phyloP scores from a whole-genome alignment of 2,113 vertebrate genomes.

The Petromus typicus region DNA sequence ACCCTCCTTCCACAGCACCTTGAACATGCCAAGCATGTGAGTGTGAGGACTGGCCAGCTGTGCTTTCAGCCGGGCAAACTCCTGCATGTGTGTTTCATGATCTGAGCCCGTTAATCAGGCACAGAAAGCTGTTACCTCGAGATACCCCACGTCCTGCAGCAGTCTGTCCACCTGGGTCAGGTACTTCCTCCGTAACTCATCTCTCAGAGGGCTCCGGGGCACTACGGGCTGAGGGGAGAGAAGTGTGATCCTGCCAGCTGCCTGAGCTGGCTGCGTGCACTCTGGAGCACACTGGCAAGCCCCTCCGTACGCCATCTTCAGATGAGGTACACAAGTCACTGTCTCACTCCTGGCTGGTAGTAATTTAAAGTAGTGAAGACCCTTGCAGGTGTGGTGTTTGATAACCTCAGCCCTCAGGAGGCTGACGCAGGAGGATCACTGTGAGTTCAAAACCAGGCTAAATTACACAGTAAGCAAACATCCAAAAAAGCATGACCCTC shows the following conservation, averaged over 20 bases:
- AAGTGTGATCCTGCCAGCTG: neutral
- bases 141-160: neutral
- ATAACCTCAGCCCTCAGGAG: neutral
- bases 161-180: slow-evolving; percentile 57
- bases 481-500: neutral
- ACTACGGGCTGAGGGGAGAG: slow-evolving; percentile 28
- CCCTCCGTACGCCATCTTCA: fast-evolving
- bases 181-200: slow-evolving; percentile 73
- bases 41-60: fast-evolving
- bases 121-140: neutral
- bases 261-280: no score
- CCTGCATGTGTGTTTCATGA: fast-evolving
- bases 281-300: neutral
- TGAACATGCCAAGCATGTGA: fast-evolving
- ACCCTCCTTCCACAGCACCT: fast-evolving
- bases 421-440: neutral
- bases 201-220: slow-evolving; percentile 32
- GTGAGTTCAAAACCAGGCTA: neutral
- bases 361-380: neutral
- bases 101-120: fast-evolving
- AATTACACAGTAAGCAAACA: neutral
- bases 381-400: neutral
- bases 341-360: neutral
- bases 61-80: neutral
- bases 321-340: neutral